Evolutionary conservation across 2,888 invertebrate species (phyloP), one percentile per base, ranked within the genome.

Genomic region (Arctia plantaginis): DNA sequence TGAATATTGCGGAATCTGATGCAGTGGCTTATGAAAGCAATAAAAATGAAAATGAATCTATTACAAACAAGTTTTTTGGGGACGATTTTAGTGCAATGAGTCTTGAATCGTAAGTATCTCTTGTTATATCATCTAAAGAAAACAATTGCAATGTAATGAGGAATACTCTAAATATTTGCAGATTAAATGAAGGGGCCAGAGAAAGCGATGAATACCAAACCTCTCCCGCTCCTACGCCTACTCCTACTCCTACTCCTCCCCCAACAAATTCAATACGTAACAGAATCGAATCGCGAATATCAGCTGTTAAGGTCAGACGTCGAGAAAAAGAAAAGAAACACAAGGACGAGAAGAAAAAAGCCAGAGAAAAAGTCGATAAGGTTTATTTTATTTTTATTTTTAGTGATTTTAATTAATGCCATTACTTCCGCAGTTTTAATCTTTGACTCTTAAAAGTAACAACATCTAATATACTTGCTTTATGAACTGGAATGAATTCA

Each of bases 101-200:
- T 77, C 78, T 92, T 30, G 95, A 94, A 88, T 94, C 94, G 95
- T 95, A 88, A 93, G 95, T 94, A 78, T 66, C 0, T 74, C 75
- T 75, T 77, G 13, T 72, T 69, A 66, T 67, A 70, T 35, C 47
- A 23, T 59, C 35, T 66, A 72, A 39, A 41, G 66, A 74, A 75
- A 55, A 35, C 66, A 76, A 76, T 78, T 77, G 66, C 68, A 77
- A 72, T 69, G 62, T 77, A 77, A 81, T 80, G 55, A 82, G 67
- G 66, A 75, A 70, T 77, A 80, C 71, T 18, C n/a, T n/a, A 78
- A 77, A 69, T 74, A 72, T 79, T 89, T 83, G 71, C 85, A 94
- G 94, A 81, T 88, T 93, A 84, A 89, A 90, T 80, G 93, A 93
- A 77, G 80, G 82, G 35, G 82, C 85, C 8, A 90, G 82, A 80